These are phyloP conservation scores for Anisognathus igniventris DNA, from an alignment of 2,797 vertebrate genomes.

Conservation along the genomic window DNA sequence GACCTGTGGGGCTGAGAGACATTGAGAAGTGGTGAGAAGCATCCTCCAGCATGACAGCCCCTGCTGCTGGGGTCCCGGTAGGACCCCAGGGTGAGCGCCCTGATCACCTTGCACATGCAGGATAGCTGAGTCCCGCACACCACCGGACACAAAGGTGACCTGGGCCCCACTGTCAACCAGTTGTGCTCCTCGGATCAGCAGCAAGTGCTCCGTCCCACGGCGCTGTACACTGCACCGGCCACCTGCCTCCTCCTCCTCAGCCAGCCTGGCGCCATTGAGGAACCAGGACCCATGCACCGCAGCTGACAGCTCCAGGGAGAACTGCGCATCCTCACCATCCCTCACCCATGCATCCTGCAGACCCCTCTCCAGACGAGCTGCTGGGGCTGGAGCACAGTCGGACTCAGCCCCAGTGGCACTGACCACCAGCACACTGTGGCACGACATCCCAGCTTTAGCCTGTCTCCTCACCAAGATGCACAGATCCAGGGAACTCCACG, in stretches of 20 bases:
- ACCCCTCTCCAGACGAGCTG: slow-evolving; percentile 84
- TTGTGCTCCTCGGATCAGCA: slow-evolving; percentile 79
- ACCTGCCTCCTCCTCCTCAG: slow-evolving; percentile 69
- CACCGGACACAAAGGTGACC: slow-evolving; percentile 86
- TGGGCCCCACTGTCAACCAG: slow-evolving; percentile 83
- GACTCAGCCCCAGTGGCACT: background rate
- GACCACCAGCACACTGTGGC: background rate
- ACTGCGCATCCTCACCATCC: slow-evolving; percentile 83
- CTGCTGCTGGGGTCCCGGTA: background rate
- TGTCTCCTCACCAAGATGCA: slow-evolving; percentile 84
- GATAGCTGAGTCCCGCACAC: slow-evolving; percentile 84
- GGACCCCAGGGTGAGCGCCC: background rate
- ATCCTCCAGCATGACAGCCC: background rate
- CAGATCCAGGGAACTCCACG: slow-evolving; percentile 87
- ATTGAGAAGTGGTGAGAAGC: accelerated
- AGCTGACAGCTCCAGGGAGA: slow-evolving; percentile 89
- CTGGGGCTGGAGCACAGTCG: slow-evolving; percentile 79
- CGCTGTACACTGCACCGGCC: slow-evolving; percentile 75
- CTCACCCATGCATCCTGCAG: slow-evolving; percentile 84
- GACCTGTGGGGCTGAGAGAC: slow-evolving; percentile 62
- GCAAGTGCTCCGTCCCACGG: slow-evolving; percentile 80
- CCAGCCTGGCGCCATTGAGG: slow-evolving; percentile 81
- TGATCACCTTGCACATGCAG: slow-evolving; percentile 90
- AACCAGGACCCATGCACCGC: slow-evolving; percentile 87
- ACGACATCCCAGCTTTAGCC: background rate